Base-by-base conservation (phyloP, 2,888 invertebrate genomes). In the Drosophila siamana region DNA sequence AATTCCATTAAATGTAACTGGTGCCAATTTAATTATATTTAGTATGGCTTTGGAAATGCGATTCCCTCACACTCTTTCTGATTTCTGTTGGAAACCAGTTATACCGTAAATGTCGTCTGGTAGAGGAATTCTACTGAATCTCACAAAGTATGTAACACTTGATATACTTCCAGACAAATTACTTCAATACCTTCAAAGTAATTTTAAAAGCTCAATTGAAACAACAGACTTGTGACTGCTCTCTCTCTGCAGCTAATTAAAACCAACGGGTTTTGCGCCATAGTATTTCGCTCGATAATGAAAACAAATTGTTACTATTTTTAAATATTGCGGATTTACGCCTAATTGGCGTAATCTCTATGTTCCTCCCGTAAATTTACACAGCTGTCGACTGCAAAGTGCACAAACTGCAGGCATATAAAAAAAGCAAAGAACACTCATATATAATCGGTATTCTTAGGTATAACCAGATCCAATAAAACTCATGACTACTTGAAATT, bases 221-320 rank as follows among this genome's bases (percentile, higher is more conserved):
- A 46, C 7, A 44, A 13, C 43, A 59, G 30, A 46, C 47, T 52
- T 40, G 56, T 41, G 36, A 30, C 51, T 30, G 51, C 65, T 56
- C 61, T 78, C 61, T 78, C 78, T 46, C 59, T 19, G 11, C 28
- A 22, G 46, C 19, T 55, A 68, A 74, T 73, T 78, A 74, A 78
- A 63, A 11, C 30, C 30, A 33, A 28, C 41, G 30, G 24, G 30
- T 24, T 15, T 30, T 16, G 9, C 30, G 0, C 19, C 28, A n/a
- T 55, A 55, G 24, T 24, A 57, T 16, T 16, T 15, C 65, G 1
- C n/a, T 56, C 67, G 72, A 68, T 81, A 89, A 87, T 87, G 65
- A 69, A 75, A 67, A 60, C 66, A 57, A 89, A 87, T 87, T 89
- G 73, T 69, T 65, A 65, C 71, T 89, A 88, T 88, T 88, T 88